These are phyloP conservation scores for Notocelia uddmanniana DNA, from an alignment of 2,888 invertebrate species.

Conservation along the genomic window DNA sequence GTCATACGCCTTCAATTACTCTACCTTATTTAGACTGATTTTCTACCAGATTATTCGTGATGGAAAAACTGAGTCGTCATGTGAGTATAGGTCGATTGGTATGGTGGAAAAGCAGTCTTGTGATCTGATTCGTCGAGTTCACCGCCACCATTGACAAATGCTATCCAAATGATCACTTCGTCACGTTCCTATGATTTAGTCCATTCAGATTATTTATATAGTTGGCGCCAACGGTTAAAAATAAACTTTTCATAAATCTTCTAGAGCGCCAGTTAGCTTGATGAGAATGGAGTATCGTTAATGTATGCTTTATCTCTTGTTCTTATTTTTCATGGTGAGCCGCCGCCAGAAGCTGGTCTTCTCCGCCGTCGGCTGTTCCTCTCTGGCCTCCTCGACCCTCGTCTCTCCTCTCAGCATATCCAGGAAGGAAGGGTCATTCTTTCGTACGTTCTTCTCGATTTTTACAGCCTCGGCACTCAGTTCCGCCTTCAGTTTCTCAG, in stretches of 20 bases:
- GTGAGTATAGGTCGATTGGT: background rate
- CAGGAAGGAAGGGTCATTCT: conserved; percentile 87
- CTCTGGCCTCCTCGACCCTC: conserved; percentile 74
- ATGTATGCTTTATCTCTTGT: conserved; percentile 85
- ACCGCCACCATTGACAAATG: background rate
- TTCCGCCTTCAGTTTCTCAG: conserved; percentile 89
- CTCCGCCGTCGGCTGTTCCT: conserved; percentile 82
- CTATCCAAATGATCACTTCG: background rate
- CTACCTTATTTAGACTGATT: background rate
- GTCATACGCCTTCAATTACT: background rate
- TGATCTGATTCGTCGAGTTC: background rate
- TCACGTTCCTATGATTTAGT: background rate
- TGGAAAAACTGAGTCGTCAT: background rate
- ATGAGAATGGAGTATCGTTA: conserved; percentile 65
- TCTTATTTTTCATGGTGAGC: conserved; percentile 89
- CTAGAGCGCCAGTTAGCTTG: conserved; percentile 43
- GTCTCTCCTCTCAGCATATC: conserved; percentile 89
- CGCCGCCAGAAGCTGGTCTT: conserved; percentile 89
- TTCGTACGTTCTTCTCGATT: conserved; percentile 84
- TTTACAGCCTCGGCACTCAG: conserved; percentile 89
- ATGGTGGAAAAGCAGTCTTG: background rate
- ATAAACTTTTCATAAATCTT: conserved; percentile 29
- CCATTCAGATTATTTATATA: conserved; percentile 3
- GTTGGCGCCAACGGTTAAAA: conserved; percentile 19
- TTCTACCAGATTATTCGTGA: background rate